Evolutionary conservation across 2,888 invertebrate species (phyloP).

Genomic region (Nemurella pictetii): DNA sequence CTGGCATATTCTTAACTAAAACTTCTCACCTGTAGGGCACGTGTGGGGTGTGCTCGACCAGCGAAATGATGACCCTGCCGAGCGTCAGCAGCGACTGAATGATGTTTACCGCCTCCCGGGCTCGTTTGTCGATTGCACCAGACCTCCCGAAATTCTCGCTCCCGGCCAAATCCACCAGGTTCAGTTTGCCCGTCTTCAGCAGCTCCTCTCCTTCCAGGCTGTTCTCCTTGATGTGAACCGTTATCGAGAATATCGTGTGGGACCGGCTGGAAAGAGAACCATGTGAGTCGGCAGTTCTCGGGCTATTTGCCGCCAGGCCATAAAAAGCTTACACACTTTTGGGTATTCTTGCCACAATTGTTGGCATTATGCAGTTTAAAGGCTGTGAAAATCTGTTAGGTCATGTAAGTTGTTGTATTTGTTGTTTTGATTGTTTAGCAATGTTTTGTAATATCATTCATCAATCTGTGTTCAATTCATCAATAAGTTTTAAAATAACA

Average conservation of each 20-base stretch:
- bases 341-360: no score
- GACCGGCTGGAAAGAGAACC: slow-evolving; percentile 82
- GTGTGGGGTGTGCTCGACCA: slow-evolving; percentile 90
- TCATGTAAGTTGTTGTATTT: no score
- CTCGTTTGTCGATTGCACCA: slow-evolving; percentile 87
- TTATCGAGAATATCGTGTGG: slow-evolving; percentile 94
- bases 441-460: no score
- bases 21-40: slow-evolving; percentile 89
- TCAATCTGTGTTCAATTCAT: no score
- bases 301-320: no score
- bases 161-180: slow-evolving; percentile 96
- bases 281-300: no score
- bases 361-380: no score
- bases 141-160: slow-evolving; percentile 97
- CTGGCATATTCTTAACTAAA: no score
- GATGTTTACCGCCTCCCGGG: slow-evolving; percentile 93
- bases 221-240: slow-evolving; percentile 89
- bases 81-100: slow-evolving; percentile 94
- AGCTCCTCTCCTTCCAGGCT: slow-evolving; percentile 88
- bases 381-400: no score
- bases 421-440: no score
- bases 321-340: no score
- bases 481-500: no score
- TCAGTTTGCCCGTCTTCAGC: slow-evolving; percentile 93
- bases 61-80: slow-evolving; percentile 91